A percentile compares a stretch with the other conserved stretches of the same genome.
phyloP scores from a whole-genome alignment of 2,113 vertebrate genomes.

The Motacilla alba region DNA sequence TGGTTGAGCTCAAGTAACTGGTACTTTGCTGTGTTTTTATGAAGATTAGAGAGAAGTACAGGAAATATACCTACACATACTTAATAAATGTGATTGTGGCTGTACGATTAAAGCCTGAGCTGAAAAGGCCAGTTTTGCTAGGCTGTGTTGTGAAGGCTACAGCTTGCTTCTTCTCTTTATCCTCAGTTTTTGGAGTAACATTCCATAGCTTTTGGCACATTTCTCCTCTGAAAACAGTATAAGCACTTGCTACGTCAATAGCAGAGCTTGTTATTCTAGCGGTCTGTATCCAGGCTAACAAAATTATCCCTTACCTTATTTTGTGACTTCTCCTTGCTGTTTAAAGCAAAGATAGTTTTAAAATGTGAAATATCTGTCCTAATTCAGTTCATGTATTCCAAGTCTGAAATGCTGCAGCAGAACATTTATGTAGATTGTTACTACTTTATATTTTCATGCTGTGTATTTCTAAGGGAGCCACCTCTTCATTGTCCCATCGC shows the following conservation, averaged over 20 bases:
- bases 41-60: not conserved
- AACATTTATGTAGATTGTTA: not conserved
- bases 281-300: not conserved
- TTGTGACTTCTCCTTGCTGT: not conserved
- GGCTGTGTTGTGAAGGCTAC: not conserved
- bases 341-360: not conserved
- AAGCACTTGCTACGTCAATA: not conserved
- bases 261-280: not conserved
- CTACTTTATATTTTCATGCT: not conserved
- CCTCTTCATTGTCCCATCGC: not conserved
- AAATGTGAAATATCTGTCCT: not conserved
- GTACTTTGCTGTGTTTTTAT: not conserved
- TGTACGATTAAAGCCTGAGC: not conserved
- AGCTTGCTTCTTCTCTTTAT: not conserved
- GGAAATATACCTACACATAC: not conserved
- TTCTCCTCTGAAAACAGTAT: not conserved
- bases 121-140: not conserved
- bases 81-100: not conserved
- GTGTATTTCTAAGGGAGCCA: not conserved
- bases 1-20: not conserved
- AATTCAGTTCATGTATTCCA: not conserved
- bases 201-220: not conserved
- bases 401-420: not conserved
- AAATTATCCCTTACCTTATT: not conserved
- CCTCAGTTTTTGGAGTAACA: not conserved